These are phyloP conservation scores for Orchestia grillus DNA, from an alignment of 1,140 invertebrate genomes.

Conservation along the genomic window DNA sequence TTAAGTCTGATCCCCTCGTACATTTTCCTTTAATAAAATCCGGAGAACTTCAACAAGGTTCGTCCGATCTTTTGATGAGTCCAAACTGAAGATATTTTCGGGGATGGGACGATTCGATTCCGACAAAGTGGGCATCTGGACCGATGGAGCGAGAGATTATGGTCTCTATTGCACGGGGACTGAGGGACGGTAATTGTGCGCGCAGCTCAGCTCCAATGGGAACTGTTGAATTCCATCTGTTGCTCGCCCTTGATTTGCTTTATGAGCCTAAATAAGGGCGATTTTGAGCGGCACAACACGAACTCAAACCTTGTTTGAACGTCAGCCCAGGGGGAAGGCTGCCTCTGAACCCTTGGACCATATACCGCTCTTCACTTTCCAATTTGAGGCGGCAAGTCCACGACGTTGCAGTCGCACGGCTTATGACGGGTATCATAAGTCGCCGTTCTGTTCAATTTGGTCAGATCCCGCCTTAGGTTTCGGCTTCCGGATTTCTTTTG, in stretches of 20 bases:
- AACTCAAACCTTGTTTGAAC: constrained; percentile 19
- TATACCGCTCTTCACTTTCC: not conserved
- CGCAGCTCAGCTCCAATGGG: not conserved
- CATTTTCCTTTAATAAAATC: constrained; percentile 13
- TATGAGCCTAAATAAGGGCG: constrained; percentile 52
- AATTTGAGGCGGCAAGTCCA: not conserved
- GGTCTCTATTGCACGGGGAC: constrained; percentile 16
- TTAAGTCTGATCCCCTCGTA: not conserved
- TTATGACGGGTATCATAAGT: not conserved
- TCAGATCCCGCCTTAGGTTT: too few species aligned
- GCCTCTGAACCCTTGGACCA: not conserved
- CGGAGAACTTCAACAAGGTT: constrained; percentile 23
- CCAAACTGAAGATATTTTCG: constrained; percentile 44
- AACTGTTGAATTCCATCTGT: constrained; percentile 49
- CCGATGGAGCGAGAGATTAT: not conserved
- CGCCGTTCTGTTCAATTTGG: not conserved
- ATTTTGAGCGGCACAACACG: not conserved
- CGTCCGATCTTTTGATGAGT: constrained; percentile 37
- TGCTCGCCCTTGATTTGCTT: constrained; percentile 55
- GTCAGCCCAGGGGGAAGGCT: not conserved
- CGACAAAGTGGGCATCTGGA: constrained; percentile 3
- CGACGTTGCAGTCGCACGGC: not conserved
- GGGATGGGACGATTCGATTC: constrained; percentile 23
- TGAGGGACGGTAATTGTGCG: constrained; percentile 4
- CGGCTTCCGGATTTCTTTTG: too few species aligned